phyloP scores from a whole-genome alignment of 2,888 invertebrate genomes.

The Harmothoe impar region DNA sequence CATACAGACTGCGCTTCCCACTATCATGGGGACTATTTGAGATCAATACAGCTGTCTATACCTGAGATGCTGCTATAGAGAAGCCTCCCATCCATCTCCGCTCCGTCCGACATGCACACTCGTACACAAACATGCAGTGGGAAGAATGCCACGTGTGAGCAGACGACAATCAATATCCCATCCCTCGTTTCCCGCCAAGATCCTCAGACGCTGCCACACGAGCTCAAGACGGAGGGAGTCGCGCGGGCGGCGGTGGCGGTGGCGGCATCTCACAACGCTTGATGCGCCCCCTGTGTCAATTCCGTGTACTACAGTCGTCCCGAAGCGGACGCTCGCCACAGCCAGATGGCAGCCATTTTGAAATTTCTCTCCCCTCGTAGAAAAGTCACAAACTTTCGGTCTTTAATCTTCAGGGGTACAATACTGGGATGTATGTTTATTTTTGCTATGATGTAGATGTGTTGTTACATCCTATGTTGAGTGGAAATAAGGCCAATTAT shows the following conservation, averaged over 20 bases:
- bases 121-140: not conserved
- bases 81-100: not conserved
- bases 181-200: not conserved
- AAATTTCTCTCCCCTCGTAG: not conserved
- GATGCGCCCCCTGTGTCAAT: conserved; percentile 10
- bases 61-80: no score
- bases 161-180: conserved; percentile 13
- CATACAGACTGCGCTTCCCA: no score
- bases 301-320: conserved; percentile 8
- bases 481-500: not conserved
- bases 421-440: not conserved
- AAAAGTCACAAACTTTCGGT: not conserved
- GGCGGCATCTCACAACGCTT: not conserved
- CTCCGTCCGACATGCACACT: not conserved
- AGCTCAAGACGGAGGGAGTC: no score
- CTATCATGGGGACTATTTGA: no score
- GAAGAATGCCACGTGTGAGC: conserved; percentile 2
- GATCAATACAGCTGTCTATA: no score
- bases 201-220: not conserved
- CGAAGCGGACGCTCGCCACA: conserved; percentile 12
- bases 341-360: conserved; percentile 30
- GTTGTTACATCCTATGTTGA: not conserved
- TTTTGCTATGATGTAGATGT: not conserved
- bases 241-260: not conserved
- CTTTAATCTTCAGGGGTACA: not conserved